A percentile compares a stretch with the other conserved stretches of the same genome.
Conservation (phyloP, 1,140 invertebrate species). For the Drosophila pachea region DNA sequence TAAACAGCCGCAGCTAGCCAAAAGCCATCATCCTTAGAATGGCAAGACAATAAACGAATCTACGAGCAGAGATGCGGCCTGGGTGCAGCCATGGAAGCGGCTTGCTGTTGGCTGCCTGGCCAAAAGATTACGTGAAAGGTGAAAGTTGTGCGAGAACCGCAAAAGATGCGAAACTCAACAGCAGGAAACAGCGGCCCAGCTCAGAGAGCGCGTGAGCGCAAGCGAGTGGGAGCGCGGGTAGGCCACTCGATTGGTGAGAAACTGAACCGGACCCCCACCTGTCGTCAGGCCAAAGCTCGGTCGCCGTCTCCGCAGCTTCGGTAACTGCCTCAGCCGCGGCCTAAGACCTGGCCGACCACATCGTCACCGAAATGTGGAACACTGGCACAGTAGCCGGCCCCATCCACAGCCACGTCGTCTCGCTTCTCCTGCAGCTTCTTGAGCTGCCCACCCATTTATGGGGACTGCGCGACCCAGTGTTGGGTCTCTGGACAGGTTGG, state of each 20-base stretch:
- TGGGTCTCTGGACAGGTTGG: conserved; percentile 32
- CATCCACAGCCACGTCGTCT: neutral
- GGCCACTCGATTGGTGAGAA: conserved; percentile 57
- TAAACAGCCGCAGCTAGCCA: conserved; percentile 45
- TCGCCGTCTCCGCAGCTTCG: neutral
- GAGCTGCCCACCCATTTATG: conserved; percentile 38
- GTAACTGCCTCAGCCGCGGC: neutral
- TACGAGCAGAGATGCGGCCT: conserved; percentile 31
- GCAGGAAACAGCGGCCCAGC: conserved; percentile 26
- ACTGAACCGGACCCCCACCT: conserved; percentile 62
- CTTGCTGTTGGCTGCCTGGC: conserved; percentile 27
- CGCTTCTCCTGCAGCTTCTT: conserved; percentile 19
- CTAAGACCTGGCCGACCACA: conserved; percentile 6
- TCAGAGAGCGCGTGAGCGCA: neutral
- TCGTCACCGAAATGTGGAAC: conserved; percentile 69
- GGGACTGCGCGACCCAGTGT: conserved; percentile 34
- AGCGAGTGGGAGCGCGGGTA: conserved; percentile 22
- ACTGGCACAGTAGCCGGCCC: conserved; percentile 61
- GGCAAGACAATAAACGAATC: conserved; percentile 68
- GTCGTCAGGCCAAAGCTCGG: conserved; percentile 29
- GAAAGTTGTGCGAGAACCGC: conserved; percentile 75
- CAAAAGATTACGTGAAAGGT: conserved; percentile 73
- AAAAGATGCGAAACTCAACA: conserved; percentile 40
- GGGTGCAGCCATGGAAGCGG: conserved; percentile 10
- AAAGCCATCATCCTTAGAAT: conserved; percentile 33